Conservation (phyloP, 2,888 invertebrate genomes). For the Capitulum mitella region DNA sequence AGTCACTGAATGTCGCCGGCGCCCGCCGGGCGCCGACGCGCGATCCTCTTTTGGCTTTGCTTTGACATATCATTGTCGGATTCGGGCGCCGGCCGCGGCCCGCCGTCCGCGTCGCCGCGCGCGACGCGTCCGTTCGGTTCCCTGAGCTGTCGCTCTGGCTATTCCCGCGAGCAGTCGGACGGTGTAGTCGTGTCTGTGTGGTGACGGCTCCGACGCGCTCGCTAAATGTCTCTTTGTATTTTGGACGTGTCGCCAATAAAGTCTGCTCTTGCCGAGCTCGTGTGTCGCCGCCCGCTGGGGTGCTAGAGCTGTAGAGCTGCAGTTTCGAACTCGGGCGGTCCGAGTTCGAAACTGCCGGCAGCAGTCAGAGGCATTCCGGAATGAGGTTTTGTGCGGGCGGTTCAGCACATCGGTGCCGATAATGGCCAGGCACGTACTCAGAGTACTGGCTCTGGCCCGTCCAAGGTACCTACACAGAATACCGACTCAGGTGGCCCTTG, state of each 20-base stretch:
- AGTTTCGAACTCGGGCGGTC: no score
- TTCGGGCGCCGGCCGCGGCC: background rate
- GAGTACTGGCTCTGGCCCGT: no score
- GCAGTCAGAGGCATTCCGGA: no score
- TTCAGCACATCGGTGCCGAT: no score
- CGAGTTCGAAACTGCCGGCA: no score
- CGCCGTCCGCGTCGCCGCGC: background rate
- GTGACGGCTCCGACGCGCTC: background rate
- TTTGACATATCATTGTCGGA: background rate
- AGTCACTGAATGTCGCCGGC: background rate
- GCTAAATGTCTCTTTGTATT: constrained; percentile 22
- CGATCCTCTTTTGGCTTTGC: background rate
- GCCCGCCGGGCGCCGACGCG: background rate
- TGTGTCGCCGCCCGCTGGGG: no score
- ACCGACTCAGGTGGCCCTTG: no score
- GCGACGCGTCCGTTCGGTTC: background rate
- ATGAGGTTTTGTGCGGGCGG: no score
- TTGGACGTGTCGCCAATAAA: constrained; percentile 23
- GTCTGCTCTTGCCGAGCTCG: no score
- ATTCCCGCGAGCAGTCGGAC: background rate
- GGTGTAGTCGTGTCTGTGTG: background rate
- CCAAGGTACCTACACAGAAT: no score
- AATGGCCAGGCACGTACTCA: no score
- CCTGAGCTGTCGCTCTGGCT: background rate
- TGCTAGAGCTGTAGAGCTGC: no score